These are phyloP conservation scores for Burhinus oedicnemus DNA, from an alignment of 2,113 vertebrate genomes.

Conservation along the genomic window DNA sequence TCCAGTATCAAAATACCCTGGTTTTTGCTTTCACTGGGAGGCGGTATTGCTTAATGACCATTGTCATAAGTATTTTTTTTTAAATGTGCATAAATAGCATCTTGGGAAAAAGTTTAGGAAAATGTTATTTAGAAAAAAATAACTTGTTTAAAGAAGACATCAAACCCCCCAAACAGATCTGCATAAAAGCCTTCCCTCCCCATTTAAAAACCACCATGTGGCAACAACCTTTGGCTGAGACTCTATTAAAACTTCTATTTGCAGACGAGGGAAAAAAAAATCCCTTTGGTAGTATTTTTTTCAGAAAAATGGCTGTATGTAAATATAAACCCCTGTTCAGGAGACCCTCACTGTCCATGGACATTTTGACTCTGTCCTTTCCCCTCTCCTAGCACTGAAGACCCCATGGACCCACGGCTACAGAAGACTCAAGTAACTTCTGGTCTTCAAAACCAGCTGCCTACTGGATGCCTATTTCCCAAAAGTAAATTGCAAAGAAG, in stretches of 20 bases:
- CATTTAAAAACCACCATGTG: neutral
- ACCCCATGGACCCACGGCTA: fast-evolving
- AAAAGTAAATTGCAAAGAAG: neutral
- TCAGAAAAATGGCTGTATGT: neutral
- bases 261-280: neutral
- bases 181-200: neutral
- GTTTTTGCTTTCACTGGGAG: neutral
- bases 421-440: neutral
- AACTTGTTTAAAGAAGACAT: neutral
- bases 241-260: neutral
- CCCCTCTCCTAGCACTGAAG: neutral
- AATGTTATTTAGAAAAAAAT: neutral
- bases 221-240: neutral
- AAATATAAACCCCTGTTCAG: neutral
- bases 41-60: neutral
- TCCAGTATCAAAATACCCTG: neutral
- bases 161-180: neutral
- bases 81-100: neutral
- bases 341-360: neutral
- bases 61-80: neutral
- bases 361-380: neutral
- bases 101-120: neutral
- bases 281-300: neutral
- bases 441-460: neutral
- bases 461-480: neutral